Evolutionary conservation across 2,113 vertebrate genomes (phyloP), one percentile per base, ranked within the genome.

Genomic region (Chunga burmeisteri): DNA sequence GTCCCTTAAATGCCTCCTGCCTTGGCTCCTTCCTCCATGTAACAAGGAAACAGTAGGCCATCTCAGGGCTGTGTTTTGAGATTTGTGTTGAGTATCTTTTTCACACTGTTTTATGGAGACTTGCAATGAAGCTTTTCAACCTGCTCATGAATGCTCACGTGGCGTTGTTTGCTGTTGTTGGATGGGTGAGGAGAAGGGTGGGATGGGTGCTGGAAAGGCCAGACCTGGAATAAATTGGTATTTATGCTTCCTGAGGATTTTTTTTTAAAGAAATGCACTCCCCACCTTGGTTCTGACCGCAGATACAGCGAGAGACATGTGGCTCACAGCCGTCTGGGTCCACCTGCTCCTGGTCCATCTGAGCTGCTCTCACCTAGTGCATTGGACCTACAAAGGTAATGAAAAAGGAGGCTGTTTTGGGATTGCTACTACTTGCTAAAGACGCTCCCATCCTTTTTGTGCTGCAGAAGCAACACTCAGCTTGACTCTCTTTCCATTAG

Each of bases 321-420:
- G 23, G 78, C 4, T 75, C 42, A 9, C 53, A 25, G 21, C 29
- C 1, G 65, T 22, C 7, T 30, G 94, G 36, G 29, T 96, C 52
- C 66, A 0, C 74, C 81, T 98, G 56, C 56, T 98, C 65, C 91
- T 97, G 79, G 11, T 81, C 32, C 11, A 23, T 3, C 91, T 62
- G 8, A 16, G 87, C 71, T 52, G 11, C 61, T 59, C 79, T 22
- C 79, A 96, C 26, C 19, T 83, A 2, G 5, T 72, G 4, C 46
- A 91, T 4, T 98, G 98, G 98, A 96, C 98, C 0, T 98, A 98
- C 85, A 52, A 97, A 97, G 98, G 98, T 98, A 97, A 97, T 2
- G 7, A n/a, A 26, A 63, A 65, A 17, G 1, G 6, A 42, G 49
- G 23, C 25, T 81, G 46, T 0, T 40, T 4, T 29, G 74, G 81